Evolutionary conservation across 1,140 invertebrate genomes (phyloP).

Genomic region (Hormaphis cornu): DNA sequence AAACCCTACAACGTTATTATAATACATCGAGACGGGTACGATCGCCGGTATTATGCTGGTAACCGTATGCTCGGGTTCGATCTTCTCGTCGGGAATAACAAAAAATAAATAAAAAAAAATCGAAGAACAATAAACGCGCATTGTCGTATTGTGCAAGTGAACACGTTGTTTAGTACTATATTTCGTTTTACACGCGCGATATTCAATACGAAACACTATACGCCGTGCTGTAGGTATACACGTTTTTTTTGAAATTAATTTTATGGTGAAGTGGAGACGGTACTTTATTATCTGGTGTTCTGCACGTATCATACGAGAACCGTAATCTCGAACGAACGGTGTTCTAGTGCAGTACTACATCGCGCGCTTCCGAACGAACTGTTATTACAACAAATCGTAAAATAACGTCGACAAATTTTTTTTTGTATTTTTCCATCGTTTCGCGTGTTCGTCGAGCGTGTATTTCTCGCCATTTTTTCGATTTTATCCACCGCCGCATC

Average conservation of each 20-base stretch:
- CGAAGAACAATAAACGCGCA: not conserved
- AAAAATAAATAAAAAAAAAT: not conserved
- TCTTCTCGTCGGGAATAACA: not conserved
- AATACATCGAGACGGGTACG: not conserved
- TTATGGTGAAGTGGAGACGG: not conserved
- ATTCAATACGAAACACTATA: conserved; percentile 22
- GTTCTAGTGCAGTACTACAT: too few species aligned
- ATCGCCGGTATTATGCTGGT: conserved; percentile 5
- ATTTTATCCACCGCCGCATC: too few species aligned
- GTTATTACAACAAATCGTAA: too few species aligned
- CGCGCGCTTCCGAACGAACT: too few species aligned
- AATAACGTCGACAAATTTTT: too few species aligned
- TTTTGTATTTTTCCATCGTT: too few species aligned
- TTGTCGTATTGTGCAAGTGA: not conserved
- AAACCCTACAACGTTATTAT: not conserved
- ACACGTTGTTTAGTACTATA: not conserved
- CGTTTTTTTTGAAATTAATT: conserved; percentile 7
- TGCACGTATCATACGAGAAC: too few species aligned
- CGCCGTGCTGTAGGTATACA: too few species aligned
- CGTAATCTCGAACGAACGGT: too few species aligned
- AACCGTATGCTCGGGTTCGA: not conserved
- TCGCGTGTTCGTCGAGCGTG: too few species aligned
- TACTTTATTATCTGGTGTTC: not conserved
- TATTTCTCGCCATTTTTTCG: too few species aligned
- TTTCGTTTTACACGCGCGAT: conserved; percentile 20